These are phyloP conservation scores for Corticium candelabrum DNA, from an alignment of 37 sponge, comb jelly and placozoan species.

Conservation along the genomic window DNA sequence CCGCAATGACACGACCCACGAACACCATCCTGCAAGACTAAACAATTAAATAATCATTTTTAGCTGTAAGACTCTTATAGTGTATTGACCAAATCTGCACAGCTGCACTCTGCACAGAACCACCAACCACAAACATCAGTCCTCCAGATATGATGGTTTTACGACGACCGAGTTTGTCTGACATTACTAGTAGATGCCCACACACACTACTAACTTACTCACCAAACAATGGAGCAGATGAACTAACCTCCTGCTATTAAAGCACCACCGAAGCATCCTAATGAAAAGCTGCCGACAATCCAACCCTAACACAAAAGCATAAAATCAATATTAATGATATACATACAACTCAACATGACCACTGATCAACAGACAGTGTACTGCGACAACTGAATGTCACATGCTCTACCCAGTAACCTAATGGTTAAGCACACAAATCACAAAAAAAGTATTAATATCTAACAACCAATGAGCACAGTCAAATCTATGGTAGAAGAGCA, in stretches of 20 bases:
- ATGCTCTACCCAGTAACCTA: no score
- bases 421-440: no score
- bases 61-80: no score
- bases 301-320: no score
- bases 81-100: conserved; percentile 45
- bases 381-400: no score
- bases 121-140: conserved; percentile 42
- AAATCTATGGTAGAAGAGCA: not conserved
- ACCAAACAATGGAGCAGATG: not conserved
- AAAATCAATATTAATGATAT: no score
- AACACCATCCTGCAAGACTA: conserved; percentile 65
- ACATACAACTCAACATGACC: no score
- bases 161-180: conserved; percentile 50
- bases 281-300: conserved; percentile 13
- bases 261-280: conserved; percentile 22
- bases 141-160: conserved; percentile 40
- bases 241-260: conserved; percentile 41
- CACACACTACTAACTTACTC: not conserved
- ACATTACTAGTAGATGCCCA: conserved; percentile 25
- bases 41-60: no score
- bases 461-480: no score
- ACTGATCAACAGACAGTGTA: no score
- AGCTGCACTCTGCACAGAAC: conserved; percentile 30
- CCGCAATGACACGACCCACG: conserved; percentile 47
- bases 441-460: no score